phyloP scores from a whole-genome alignment of 2,113 vertebrate species.

The Capreolus pygargus region DNA sequence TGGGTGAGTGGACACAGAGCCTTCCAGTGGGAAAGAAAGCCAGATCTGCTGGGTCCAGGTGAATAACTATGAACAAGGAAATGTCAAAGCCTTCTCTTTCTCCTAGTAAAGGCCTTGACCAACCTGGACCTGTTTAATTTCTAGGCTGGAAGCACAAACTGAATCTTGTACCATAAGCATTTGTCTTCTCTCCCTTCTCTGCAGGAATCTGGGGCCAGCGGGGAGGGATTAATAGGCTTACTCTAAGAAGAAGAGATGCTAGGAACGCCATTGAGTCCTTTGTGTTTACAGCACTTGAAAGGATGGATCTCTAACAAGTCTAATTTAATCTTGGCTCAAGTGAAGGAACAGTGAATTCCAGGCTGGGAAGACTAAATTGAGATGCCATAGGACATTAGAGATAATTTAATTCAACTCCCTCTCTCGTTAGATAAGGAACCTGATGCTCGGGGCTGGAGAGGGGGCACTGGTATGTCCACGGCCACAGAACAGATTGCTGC shows the following conservation, averaged over 20 bases:
- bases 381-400: constrained; percentile 9
- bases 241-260: not conserved
- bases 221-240: constrained; percentile 5
- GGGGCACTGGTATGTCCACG: not conserved
- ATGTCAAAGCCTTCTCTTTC: constrained; percentile 19
- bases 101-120: constrained; percentile 44
- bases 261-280: not conserved
- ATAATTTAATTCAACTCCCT: constrained; percentile 30
- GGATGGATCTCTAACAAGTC: constrained; percentile 19
- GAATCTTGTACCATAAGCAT: not conserved
- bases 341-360: not conserved
- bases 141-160: constrained; percentile 52
- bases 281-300: constrained; percentile 21
- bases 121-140: constrained; percentile 54
- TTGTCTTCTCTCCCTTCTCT: not conserved
- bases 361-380: constrained; percentile 22
- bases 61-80: not conserved
- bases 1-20: not conserved
- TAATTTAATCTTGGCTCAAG: constrained; percentile 50
- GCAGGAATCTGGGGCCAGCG: not conserved
- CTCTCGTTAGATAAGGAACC: not conserved
- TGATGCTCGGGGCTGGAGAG: not conserved
- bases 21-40: not conserved
- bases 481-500: not conserved
- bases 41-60: not conserved